Percentiles rank a stretch among this genome's conserved stretches.
phyloP scores from a whole-genome alignment of 2,113 vertebrate species.

The Ancistrus triradiatus region DNA sequence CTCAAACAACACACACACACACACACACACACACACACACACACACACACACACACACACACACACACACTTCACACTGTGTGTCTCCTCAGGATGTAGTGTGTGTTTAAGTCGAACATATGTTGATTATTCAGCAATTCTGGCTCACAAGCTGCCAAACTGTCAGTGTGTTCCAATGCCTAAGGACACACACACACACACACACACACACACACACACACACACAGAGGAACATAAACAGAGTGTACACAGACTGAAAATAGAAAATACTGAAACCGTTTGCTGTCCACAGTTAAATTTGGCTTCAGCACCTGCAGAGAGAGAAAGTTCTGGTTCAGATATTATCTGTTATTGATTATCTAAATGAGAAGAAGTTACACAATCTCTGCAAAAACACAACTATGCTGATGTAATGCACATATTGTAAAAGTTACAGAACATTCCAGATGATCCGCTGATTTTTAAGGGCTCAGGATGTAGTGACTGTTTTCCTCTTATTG shows the following conservation, averaged over 20 bases:
- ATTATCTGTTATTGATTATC: too few species aligned
- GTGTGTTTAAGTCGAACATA: slow-evolving; percentile 28
- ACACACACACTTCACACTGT: background rate
- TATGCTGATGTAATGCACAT: too few species aligned
- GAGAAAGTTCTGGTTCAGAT: too few species aligned
- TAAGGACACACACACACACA: slow-evolving; percentile 35
- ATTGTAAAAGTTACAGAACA: too few species aligned
- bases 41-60: slow-evolving; percentile 16
- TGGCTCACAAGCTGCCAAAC: slow-evolving; percentile 31
- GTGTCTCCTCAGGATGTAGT: slow-evolving; percentile 7
- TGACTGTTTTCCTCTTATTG: too few species aligned
- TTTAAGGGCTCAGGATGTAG: too few species aligned
- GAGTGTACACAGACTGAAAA: background rate
- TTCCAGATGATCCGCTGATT: too few species aligned
- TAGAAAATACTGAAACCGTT: too few species aligned
- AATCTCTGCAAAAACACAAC: too few species aligned
- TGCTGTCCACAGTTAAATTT: too few species aligned
- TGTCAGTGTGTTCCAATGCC: slow-evolving; percentile 46
- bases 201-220: slow-evolving; percentile 57
- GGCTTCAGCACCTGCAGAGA: too few species aligned
- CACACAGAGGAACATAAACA: slow-evolving; percentile 46
- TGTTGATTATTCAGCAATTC: slow-evolving; percentile 37
- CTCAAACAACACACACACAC: slow-evolving; percentile 14
- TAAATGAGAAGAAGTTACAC: too few species aligned
- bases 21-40: slow-evolving; percentile 19